phyloP scores from a whole-genome alignment of 2,113 vertebrate species.

The Triplophysa tibetana region DNA sequence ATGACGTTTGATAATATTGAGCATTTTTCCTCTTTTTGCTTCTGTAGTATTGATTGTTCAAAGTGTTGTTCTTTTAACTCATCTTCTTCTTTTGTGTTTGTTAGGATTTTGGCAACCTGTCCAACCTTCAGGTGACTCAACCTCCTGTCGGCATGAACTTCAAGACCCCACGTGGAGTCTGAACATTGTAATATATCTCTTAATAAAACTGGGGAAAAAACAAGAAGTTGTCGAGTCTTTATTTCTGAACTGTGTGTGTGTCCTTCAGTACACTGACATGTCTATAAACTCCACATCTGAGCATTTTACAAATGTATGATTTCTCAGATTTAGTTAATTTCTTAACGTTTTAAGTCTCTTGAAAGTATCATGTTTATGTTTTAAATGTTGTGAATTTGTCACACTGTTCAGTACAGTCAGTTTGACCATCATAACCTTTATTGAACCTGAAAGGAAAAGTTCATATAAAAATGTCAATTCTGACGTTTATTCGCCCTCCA shows the following conservation, averaged over 20 bases:
- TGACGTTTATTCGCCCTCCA: no score
- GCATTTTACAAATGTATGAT: no score
- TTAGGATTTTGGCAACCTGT: slow-evolving; percentile 92
- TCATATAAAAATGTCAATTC: no score
- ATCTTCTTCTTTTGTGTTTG: fast-evolving
- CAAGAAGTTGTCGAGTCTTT: neutral
- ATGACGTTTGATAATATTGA: no score
- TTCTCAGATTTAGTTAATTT: no score
- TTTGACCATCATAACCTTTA: no score
- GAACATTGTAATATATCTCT: slow-evolving; percentile 57
- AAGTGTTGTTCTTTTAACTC: no score
- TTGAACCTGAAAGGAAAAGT: no score
- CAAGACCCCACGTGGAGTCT: slow-evolving; percentile 85
- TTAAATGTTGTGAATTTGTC: no score
- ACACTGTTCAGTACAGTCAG: no score
- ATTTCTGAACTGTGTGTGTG: neutral
- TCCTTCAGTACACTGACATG: neutral
- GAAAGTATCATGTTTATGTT: no score
- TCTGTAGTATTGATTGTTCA: neutral
- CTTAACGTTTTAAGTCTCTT: no score
- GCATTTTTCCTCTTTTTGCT: neutral
- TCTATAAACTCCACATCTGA: neutral
- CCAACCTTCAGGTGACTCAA: slow-evolving; percentile 94
- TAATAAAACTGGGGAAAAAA: slow-evolving; percentile 45
- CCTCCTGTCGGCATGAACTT: slow-evolving; percentile 93